These are phyloP conservation scores for Agraylea sexmaculata DNA, from an alignment of 1,140 invertebrate species.

Conservation along the genomic window DNA sequence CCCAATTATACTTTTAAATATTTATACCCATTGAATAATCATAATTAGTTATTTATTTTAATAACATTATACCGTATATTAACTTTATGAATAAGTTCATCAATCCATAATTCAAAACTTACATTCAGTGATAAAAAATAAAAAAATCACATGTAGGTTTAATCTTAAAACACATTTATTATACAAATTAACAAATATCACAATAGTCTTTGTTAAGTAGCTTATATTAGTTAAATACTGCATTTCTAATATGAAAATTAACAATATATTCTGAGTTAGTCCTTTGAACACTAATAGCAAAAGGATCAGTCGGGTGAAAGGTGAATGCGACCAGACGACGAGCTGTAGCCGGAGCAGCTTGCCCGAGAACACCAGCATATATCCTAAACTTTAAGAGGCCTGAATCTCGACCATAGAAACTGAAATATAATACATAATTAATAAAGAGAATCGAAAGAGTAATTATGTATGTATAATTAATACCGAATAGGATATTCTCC, in stretches of 20 bases:
- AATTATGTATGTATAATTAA: neutral
- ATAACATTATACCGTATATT: too few relatives aligned
- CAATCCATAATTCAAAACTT: too few relatives aligned
- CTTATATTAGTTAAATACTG: constrained; percentile 15
- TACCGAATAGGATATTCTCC: constrained; percentile 88
- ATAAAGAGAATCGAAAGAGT: neutral
- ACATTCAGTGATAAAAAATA: too few relatives aligned
- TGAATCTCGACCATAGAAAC: constrained; percentile 84
- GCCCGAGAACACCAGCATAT: constrained; percentile 61
- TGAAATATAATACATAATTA: constrained; percentile 30
- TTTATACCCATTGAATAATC: too few relatives aligned
- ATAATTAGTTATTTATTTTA: too few relatives aligned
- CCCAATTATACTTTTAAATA: too few relatives aligned
- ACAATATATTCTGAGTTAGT: constrained; percentile 93
- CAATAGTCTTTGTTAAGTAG: constrained; percentile 4
- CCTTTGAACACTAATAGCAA: constrained; percentile 90
- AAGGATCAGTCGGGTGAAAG: constrained; percentile 94
- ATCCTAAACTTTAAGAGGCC: constrained; percentile 82
- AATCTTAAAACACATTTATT: too few relatives aligned
- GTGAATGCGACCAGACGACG: constrained; percentile 89
- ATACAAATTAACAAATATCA: too few relatives aligned
- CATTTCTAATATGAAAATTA: constrained; percentile 77
- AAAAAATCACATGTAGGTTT: too few relatives aligned
- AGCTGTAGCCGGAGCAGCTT: constrained; percentile 45
- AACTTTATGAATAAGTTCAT: too few relatives aligned